Evolutionary conservation across 2,797 vertebrate species (phyloP).

Genomic region (Ambastaia sidthimunki): DNA sequence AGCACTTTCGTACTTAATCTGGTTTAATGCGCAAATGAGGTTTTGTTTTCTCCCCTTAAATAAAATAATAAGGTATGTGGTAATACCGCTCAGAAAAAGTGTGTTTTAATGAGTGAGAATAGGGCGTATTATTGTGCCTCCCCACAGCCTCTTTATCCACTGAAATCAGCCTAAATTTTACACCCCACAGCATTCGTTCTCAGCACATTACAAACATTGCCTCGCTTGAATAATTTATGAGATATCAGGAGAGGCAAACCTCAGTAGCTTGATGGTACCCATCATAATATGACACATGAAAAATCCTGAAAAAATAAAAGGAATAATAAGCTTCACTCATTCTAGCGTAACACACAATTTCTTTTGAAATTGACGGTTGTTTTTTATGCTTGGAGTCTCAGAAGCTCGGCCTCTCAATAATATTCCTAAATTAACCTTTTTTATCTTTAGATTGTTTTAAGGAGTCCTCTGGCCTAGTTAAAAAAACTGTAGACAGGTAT

Average conservation of each 20-base stretch:
- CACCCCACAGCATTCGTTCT: slow-evolving; percentile 57
- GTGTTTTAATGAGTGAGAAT: slow-evolving; percentile 47
- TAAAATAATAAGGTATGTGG: slow-evolving; percentile 8
- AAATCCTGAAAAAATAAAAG: slow-evolving; percentile 16
- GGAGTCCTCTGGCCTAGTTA: too few species aligned
- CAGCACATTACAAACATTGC: slow-evolving; percentile 42
- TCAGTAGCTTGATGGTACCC: slow-evolving; percentile 50
- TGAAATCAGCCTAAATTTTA: slow-evolving; percentile 60
- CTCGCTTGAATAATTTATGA: slow-evolving; percentile 62
- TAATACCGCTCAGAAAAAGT: slow-evolving; percentile 25
- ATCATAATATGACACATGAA: slow-evolving; percentile 34
- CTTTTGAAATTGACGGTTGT: neutral
- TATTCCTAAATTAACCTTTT: too few species aligned
- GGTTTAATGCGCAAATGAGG: neutral
- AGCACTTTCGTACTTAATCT: neutral
- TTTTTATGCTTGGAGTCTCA: too few species aligned
- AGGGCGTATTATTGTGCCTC: slow-evolving; percentile 42
- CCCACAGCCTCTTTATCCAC: slow-evolving; percentile 50
- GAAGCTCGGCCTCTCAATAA: too few species aligned
- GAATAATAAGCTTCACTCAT: neutral
- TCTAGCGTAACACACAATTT: too few species aligned
- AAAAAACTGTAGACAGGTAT: too few species aligned
- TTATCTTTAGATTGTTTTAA: too few species aligned
- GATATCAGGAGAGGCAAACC: slow-evolving; percentile 53
- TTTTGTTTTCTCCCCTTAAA: neutral